Conservation (phyloP, 2,113 vertebrate genomes). For the Podarcis cretensis region DNA sequence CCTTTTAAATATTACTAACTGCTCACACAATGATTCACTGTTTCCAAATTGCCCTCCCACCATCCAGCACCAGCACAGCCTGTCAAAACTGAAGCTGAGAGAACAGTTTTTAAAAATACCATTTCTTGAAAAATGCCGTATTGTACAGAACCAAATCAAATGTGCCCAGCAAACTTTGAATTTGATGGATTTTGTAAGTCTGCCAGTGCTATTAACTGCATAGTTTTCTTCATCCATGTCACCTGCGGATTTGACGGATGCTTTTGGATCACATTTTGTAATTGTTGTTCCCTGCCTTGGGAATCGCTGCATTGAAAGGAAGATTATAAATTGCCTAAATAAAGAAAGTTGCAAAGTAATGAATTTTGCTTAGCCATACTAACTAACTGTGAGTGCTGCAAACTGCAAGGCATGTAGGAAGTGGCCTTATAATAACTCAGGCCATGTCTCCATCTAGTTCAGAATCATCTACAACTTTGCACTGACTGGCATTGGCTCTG, state of each 20-base stretch:
- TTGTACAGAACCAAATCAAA: not conserved
- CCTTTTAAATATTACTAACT: slow-evolving; percentile 14
- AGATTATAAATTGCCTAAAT: not conserved
- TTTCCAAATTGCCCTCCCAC: slow-evolving; percentile 23
- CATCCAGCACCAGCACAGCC: slow-evolving; percentile 8
- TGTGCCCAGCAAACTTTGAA: not conserved
- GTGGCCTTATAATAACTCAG: not conserved
- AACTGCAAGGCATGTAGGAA: not conserved
- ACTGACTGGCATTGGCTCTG: not conserved
- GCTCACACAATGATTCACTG: slow-evolving; percentile 3
- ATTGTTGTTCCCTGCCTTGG: not conserved
- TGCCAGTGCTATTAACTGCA: not conserved
- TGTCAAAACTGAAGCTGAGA: slow-evolving; percentile 1
- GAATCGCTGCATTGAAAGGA: not conserved
- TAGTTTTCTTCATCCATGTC: not conserved
- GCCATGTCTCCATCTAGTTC: not conserved
- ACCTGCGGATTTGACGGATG: not conserved
- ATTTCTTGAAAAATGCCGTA: not conserved
- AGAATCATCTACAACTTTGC: not conserved
- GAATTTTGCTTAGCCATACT: not conserved
- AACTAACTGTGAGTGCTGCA: not conserved
- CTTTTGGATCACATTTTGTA: not conserved
- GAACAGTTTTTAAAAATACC: not conserved
- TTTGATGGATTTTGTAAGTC: too few species aligned
- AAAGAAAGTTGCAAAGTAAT: not conserved